Evolutionary conservation across 1,140 invertebrate species (phyloP).

Genomic region (Drosophila melanica): DNA sequence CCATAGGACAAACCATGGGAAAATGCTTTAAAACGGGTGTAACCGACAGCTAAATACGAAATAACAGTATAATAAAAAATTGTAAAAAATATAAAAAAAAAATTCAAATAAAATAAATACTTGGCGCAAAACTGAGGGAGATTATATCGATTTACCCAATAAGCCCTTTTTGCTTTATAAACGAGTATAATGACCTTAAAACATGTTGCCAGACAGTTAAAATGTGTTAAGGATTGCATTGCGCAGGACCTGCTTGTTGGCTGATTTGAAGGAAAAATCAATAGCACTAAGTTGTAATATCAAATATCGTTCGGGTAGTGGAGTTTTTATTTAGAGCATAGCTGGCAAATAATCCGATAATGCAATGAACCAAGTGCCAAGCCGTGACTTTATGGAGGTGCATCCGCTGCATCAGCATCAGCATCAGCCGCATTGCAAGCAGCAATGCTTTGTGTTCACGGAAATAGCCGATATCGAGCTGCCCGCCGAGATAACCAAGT

Average conservation of each 20-base stretch:
- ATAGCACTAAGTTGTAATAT: conserved; percentile 20
- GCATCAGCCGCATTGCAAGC: conserved; percentile 82
- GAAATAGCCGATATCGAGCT: conserved; percentile 83
- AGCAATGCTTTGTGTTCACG: conserved; percentile 83
- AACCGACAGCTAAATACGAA: no score
- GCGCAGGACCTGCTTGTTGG: conserved; percentile 28
- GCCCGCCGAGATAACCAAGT: conserved; percentile 81
- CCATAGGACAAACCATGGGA: no score
- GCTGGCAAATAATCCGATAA: not conserved
- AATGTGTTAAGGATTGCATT: not conserved
- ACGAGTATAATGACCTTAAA: not conserved
- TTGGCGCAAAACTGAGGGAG: no score
- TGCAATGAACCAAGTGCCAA: conserved; percentile 81
- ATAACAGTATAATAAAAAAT: no score
- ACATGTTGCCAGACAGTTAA: conserved; percentile 19
- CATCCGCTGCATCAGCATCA: conserved; percentile 80
- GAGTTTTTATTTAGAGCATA: not conserved
- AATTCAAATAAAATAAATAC: no score
- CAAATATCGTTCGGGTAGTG: not conserved
- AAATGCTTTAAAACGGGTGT: no score
- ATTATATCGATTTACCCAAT: no score
- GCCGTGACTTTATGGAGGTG: conserved; percentile 80
- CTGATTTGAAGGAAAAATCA: conserved; percentile 28
- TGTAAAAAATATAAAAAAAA: no score
- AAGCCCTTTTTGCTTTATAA: no score